These are phyloP conservation scores for Scarus forsteni DNA, from an alignment of 2,797 vertebrate species.

Conservation along the genomic window DNA sequence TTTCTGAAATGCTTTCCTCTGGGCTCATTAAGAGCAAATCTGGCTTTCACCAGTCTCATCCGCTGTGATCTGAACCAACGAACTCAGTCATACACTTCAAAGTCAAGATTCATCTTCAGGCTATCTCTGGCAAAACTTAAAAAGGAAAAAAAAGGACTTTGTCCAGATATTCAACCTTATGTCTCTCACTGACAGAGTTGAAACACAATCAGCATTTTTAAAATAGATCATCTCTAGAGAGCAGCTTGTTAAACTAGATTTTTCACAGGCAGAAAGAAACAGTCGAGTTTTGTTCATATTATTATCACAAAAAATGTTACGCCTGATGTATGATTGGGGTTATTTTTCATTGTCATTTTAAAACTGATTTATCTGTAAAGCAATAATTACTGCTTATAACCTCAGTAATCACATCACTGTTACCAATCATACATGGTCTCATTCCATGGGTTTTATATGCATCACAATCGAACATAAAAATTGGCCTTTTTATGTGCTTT, in stretches of 20 bases:
- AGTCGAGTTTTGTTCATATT: too few species aligned
- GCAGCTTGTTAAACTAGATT: background rate
- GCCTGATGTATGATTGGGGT: background rate
- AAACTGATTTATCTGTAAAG: too few species aligned
- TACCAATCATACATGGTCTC: too few species aligned
- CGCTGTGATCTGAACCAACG: conserved; percentile 45
- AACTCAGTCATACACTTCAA: conserved; percentile 41
- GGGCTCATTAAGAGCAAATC: conserved; percentile 56
- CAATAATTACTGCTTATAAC: too few species aligned
- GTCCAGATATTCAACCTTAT: conserved; percentile 9
- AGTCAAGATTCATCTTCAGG: conserved; percentile 53
- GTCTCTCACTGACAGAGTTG: background rate
- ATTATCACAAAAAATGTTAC: background rate
- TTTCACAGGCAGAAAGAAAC: background rate
- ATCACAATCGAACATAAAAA: too few species aligned
- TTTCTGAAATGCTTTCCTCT: conserved; percentile 47
- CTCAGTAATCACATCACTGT: too few species aligned
- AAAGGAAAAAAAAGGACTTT: conserved; percentile 4
- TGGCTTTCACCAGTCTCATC: conserved; percentile 39
- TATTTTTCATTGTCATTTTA: too few species aligned
- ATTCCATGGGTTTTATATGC: too few species aligned
- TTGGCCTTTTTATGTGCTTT: too few species aligned
- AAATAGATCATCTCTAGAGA: conserved; percentile 18
- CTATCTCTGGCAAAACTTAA: background rate
- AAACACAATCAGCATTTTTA: conserved; percentile 14